These are phyloP conservation scores for Eublepharis macularius DNA, from an alignment of 2,113 vertebrate species.

Conservation along the genomic window DNA sequence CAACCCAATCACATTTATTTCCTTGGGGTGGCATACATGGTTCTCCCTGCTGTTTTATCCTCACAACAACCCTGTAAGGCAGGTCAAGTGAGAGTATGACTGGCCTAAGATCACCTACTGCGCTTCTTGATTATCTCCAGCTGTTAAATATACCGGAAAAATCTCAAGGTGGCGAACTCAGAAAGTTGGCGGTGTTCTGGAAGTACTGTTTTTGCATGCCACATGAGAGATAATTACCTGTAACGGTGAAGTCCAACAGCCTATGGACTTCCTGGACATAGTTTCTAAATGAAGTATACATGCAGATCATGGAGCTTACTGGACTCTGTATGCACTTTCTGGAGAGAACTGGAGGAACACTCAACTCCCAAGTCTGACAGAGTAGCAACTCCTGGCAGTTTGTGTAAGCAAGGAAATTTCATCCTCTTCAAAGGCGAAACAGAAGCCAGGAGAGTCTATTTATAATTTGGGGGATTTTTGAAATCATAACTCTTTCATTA, in stretches of 20 bases:
- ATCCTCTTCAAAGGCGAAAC: constrained; percentile 52
- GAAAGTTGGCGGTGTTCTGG: background rate
- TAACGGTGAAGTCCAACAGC: too few relatives aligned
- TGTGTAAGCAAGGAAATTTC: constrained; percentile 33
- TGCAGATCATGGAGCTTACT: background rate
- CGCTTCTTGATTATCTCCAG: background rate
- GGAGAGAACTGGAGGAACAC: background rate
- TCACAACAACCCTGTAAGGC: too few relatives aligned
- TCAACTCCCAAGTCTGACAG: constrained; percentile 28
- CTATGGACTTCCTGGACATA: too few relatives aligned
- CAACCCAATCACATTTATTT: too few relatives aligned
- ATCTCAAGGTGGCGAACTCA: background rate
- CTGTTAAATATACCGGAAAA: background rate
- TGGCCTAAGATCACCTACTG: background rate
- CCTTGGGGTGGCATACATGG: too few relatives aligned
- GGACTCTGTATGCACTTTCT: background rate
- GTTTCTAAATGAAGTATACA: too few relatives aligned
- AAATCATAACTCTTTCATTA: constrained; percentile 70
- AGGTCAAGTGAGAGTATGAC: too few relatives aligned
- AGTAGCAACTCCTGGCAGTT: constrained; percentile 54
- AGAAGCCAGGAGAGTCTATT: constrained; percentile 50
- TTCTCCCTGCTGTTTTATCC: too few relatives aligned
- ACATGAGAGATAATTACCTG: too few relatives aligned
- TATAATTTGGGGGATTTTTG: constrained; percentile 72
- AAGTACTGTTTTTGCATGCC: too few relatives aligned